Conservation (phyloP, 2,113 vertebrate genomes). For the Lasiurus borealis region DNA sequence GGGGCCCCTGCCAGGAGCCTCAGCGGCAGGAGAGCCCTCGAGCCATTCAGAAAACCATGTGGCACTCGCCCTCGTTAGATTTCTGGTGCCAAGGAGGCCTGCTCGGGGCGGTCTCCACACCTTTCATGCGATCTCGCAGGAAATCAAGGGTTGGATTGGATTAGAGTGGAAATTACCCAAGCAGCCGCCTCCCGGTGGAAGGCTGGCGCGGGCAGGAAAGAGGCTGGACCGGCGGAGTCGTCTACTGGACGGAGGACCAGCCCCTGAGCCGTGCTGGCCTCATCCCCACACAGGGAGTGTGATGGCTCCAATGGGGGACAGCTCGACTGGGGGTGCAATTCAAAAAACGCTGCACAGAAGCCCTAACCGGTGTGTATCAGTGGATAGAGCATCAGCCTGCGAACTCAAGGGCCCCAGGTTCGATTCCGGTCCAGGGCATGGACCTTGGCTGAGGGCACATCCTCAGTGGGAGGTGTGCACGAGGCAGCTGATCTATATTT, state of each 20-base stretch:
- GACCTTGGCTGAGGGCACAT: no score
- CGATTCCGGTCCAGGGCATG: no score
- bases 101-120: neutral
- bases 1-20: neutral
- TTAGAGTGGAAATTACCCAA: conserved; percentile 25
- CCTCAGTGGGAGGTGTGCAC: no score
- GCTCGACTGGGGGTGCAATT: neutral
- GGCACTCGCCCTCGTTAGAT: conserved; percentile 32
- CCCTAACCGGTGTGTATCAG: no score
- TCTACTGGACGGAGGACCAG: neutral
- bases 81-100: conserved; percentile 18
- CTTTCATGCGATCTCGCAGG: neutral
- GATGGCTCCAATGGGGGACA: neutral
- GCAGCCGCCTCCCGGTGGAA: neutral
- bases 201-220: neutral
- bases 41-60: conserved; percentile 40
- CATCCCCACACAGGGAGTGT: neutral
- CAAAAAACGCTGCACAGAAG: neutral
- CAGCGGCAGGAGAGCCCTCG: neutral
- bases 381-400: no score
- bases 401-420: no score
- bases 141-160: conserved; percentile 70
- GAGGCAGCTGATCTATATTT: no score
- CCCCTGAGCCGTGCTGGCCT: neutral
- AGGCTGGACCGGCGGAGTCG: neutral